Percentiles rank a stretch among this genome's conserved stretches.
These are phyloP conservation scores for Tricholaema leucomelas DNA, from an alignment of 2,113 vertebrate species.

Conservation along the genomic window DNA sequence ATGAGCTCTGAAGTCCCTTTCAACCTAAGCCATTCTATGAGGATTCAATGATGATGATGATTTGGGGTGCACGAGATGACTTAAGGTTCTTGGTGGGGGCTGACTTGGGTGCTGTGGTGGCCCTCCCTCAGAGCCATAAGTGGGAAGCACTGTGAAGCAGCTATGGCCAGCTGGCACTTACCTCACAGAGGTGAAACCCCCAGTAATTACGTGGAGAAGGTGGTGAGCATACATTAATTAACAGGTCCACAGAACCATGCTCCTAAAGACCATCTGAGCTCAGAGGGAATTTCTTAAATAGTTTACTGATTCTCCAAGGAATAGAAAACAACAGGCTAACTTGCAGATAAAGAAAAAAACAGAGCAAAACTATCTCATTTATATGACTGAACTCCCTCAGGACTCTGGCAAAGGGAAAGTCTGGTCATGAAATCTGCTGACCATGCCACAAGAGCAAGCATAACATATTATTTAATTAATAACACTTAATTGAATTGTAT, in stretches of 20 bases:
- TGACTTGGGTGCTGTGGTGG: accelerated
- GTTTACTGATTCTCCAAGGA: accelerated
- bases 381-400: neutral
- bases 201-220: too few relatives aligned
- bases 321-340: accelerated
- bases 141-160: too few relatives aligned
- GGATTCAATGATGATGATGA: too few relatives aligned
- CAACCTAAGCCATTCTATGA: too few relatives aligned
- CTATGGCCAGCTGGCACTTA: neutral
- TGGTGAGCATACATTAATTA: neutral
- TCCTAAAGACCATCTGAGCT: neutral
- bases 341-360: too few relatives aligned
- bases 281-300: accelerated
- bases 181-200: too few relatives aligned
- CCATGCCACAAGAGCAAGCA: neutral
- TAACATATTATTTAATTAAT: neutral
- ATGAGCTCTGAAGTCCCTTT: too few relatives aligned
- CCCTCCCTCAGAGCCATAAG: neutral
- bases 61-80: too few relatives aligned
- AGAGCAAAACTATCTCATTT: neutral
- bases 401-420: accelerated
- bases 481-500: neutral
- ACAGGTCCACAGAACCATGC: neutral
- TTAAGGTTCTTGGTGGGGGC: too few relatives aligned
- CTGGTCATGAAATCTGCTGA: neutral